Percentiles rank a stretch among this genome's conserved stretches.
Conservation (phyloP, 2,797 vertebrate genomes). For the Sitta carolinensis region DNA sequence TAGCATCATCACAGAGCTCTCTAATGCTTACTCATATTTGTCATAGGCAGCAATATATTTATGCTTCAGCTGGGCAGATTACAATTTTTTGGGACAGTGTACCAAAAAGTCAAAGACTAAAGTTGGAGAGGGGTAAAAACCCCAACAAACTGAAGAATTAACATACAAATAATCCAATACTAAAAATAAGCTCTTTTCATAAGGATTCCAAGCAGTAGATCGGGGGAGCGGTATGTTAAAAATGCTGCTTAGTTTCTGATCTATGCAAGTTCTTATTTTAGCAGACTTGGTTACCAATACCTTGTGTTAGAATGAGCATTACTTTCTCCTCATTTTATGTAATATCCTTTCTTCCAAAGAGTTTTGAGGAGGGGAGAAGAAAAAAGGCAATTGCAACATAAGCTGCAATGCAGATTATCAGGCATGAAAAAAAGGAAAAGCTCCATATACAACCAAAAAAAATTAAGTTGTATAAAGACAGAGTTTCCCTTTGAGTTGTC, state of each 20-base stretch:
- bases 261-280: not conserved
- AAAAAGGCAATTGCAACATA: not conserved
- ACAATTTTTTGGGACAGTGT: not conserved
- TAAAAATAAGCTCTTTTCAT: not conserved
- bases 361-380: not conserved
- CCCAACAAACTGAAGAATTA: not conserved
- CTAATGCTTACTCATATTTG: not conserved
- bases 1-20: not conserved
- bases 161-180: not conserved
- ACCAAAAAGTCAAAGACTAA: not conserved
- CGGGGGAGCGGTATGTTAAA: not conserved
- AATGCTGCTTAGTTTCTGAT: not conserved
- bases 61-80: not conserved
- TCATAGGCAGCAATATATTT: not conserved
- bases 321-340: not conserved
- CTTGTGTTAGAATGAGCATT: not conserved
- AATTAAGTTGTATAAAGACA: not conserved
- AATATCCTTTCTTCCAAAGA: not conserved
- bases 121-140: accelerated
- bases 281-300: not conserved
- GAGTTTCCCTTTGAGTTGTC: not conserved
- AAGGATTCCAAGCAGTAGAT: not conserved
- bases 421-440: not conserved
- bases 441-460: not conserved
- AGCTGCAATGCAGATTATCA: not conserved